A percentile compares a stretch with the other conserved stretches of the same genome.
These are phyloP conservation scores for Cantharis lateralis DNA, from an alignment of 2,888 invertebrate species.

Conservation along the genomic window DNA sequence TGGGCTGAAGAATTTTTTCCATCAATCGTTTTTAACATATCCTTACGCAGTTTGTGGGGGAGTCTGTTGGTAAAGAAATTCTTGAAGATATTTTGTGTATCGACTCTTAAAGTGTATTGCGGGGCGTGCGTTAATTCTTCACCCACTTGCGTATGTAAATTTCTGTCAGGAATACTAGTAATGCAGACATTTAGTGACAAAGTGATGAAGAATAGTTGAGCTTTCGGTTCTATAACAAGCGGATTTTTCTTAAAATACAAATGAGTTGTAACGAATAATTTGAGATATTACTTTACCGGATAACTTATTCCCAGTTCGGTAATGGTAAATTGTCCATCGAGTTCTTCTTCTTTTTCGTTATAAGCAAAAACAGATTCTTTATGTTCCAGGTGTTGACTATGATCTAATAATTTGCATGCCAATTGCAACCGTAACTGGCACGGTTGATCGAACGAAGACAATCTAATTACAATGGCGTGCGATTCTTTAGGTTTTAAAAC, in stretches of 20 bases:
- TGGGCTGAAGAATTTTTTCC: not conserved
- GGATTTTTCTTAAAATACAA: conserved; percentile 42
- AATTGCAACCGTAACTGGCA: conserved; percentile 45
- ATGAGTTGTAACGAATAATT: not conserved
- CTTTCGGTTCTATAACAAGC: conserved; percentile 39
- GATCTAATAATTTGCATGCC: conserved; percentile 52
- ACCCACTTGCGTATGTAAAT: conserved; percentile 38
- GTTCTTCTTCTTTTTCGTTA: conserved; percentile 38
- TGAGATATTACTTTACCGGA: conserved; percentile 43
- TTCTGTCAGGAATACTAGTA: conserved; percentile 43
- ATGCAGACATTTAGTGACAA: conserved; percentile 46
- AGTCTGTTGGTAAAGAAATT: conserved; percentile 4
- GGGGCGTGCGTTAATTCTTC: conserved; percentile 48
- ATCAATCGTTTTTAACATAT: not conserved
- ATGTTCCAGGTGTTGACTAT: conserved; percentile 48
- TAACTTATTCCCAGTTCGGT: conserved; percentile 50
- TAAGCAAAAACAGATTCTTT: conserved; percentile 45
- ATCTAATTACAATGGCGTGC: conserved; percentile 48
- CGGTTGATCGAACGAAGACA: conserved; percentile 47
- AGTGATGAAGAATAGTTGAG: conserved; percentile 43
- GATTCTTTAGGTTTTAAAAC: conserved; percentile 50
- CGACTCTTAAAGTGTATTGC: conserved; percentile 35
- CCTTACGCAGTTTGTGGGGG: not conserved
- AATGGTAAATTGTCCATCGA: conserved; percentile 51
- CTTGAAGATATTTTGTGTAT: conserved; percentile 21